Base-by-base conservation (phyloP, 2,113 vertebrate species). In the Pycnonotus jocosus region DNA sequence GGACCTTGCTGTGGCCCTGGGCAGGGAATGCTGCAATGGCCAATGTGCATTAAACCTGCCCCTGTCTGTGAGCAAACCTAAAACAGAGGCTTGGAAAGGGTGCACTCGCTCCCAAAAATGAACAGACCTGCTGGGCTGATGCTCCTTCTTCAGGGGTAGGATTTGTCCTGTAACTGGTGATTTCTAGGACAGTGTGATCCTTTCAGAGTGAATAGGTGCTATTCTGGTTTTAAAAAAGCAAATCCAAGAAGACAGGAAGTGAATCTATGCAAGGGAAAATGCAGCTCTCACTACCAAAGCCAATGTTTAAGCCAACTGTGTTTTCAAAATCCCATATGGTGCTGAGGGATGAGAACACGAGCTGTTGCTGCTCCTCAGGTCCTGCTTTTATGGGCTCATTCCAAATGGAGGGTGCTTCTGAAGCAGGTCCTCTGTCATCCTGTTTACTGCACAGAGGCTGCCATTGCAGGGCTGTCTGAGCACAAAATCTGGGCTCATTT, bases 301-400 rank as follows among this genome's bases (percentile, higher is more conserved):
- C 94, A 92, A 58, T 71, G 57, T 92, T 96, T 79, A 89, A 96
- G 66, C 86, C 89, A 91, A 87, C 74, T 88, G 87, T 93, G 86
- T 94, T 95, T 95, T 93, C 66, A 77, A 94, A 92, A 90, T 77
- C 78, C 95, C 94, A 94, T 92, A 91, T 94, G 92, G 91, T 93
- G 40, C 91, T 86, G 68, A 88, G 68, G 76, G 86, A 93, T 92
- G 73, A 72, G 83, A 95, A 84, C 40, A 93, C 10, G 94, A 93
- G 92, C 70, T 95, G 83, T 81, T 72, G 92, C 69, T 93, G 81
- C 74, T 95, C 89, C 85, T 84, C 54, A n/a, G 83, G 89, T 89
- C 91, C 89, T 78, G 76, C 19, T 1, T 92, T 91, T 60, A 22
- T 62, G 72, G 47, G 51, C 81, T 96, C 91, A 23, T 81, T 94